A percentile compares a stretch with the other conserved stretches of the same genome.
Conservation (phyloP, 2,113 vertebrate species). For the Nanger granti region DNA sequence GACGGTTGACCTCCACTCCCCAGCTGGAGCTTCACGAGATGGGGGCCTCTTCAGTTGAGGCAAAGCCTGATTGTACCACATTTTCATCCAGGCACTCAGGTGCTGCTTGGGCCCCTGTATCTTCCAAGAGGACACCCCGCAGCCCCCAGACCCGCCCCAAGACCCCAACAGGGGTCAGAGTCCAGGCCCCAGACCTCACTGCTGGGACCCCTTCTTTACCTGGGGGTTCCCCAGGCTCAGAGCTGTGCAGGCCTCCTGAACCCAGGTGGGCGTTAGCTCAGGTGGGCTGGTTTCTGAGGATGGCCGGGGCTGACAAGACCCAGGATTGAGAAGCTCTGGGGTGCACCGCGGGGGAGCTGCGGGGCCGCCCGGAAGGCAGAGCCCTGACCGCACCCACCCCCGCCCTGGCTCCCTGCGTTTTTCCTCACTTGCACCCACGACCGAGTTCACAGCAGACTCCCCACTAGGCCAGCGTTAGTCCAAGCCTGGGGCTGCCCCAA, state of each 20-base stretch:
- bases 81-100: not conserved
- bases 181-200: not conserved
- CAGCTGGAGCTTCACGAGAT: not conserved
- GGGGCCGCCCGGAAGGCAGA: not conserved
- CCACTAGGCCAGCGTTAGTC: not conserved
- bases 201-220: too few species aligned
- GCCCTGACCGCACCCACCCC: constrained; percentile 39
- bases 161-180: not conserved
- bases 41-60: rapidly evolving
- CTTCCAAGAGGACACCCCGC: not conserved
- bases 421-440: not conserved
- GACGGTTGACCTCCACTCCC: rapidly evolving
- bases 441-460: constrained; percentile 50
- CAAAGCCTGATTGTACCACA: rapidly evolving
- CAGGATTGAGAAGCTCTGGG: not conserved
- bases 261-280: not conserved
- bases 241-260: not conserved
- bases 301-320: not conserved
- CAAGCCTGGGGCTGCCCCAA: not conserved
- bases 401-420: not conserved
- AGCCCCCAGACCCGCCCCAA: rapidly evolving
- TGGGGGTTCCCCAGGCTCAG: rapidly evolving
- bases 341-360: rapidly evolving
- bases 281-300: rapidly evolving
- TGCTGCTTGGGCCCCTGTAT: not conserved